phyloP scores from a whole-genome alignment of 2,888 invertebrate genomes.

The Sminthurinus aureus region DNA sequence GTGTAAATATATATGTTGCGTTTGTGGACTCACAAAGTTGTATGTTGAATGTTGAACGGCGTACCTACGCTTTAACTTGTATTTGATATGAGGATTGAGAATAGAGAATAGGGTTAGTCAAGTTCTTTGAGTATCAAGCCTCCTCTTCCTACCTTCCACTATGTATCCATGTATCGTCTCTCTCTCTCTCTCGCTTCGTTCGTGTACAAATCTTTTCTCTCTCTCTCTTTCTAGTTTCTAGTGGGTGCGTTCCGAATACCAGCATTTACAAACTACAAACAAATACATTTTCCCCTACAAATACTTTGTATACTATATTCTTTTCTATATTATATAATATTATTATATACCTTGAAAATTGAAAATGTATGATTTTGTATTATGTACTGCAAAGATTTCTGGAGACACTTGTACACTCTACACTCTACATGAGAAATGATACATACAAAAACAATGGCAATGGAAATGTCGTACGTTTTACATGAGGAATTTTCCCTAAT shows the following conservation, averaged over 20 bases:
- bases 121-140: conserved; percentile 19
- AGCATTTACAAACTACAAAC: neutral
- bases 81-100: conserved; percentile 16
- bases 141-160: neutral
- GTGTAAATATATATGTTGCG: neutral
- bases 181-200: neutral
- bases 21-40: neutral
- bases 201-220: neutral
- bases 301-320: neutral
- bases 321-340: neutral
- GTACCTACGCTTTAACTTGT: neutral
- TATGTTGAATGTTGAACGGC: too few relatives aligned
- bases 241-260: conserved; percentile 2
- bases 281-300: neutral
- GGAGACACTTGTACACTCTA: too few relatives aligned
- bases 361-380: too few relatives aligned
- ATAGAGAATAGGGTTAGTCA: conserved; percentile 19
- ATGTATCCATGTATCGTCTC: neutral
- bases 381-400: too few relatives aligned
- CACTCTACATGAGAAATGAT: too few relatives aligned
- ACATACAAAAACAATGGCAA: too few relatives aligned
- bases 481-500: too few relatives aligned
- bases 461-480: too few relatives aligned
- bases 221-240: too few relatives aligned
- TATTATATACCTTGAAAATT: too few relatives aligned